Percentiles rank a stretch among this genome's conserved stretches.
phyloP scores from a whole-genome alignment of 2,113 vertebrate species.

The Cranoglanis bouderius region DNA sequence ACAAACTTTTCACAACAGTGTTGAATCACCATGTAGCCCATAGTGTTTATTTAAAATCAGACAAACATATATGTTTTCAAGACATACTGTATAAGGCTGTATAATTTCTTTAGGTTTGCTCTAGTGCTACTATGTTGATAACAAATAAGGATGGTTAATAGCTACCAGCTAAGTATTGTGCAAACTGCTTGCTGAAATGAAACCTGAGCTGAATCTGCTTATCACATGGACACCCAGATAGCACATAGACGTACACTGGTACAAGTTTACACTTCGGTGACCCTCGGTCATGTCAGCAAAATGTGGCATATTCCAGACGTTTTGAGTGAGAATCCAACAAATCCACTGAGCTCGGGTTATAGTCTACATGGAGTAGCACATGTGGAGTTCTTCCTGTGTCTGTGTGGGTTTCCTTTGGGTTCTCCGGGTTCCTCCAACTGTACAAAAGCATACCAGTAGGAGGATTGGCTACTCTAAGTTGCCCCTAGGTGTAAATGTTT shows the following conservation, averaged over 20 bases:
- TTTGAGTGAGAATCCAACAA: neutral
- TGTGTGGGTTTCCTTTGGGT: neutral
- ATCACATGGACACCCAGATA: neutral
- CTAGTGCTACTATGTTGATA: neutral
- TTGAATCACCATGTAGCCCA: neutral
- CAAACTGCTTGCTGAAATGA: neutral
- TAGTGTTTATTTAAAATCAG: neutral
- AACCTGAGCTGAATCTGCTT: neutral
- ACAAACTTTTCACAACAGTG: neutral
- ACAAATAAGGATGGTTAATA: neutral
- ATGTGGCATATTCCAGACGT: neutral
- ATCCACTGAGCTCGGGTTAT: neutral
- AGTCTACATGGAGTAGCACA: neutral
- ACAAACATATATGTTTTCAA: neutral
- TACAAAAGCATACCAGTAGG: neutral
- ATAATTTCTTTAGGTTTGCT: neutral
- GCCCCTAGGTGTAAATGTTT: neutral
- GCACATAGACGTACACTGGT: neutral
- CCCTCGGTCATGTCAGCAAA: neutral
- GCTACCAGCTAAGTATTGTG: neutral
- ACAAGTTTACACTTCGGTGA: neutral
- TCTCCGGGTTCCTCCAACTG: neutral
- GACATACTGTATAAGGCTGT: neutral
- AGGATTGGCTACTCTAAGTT: neutral
- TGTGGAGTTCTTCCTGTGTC: neutral